Evolutionary conservation across 2,888 invertebrate species (phyloP).

Genomic region (Trisateles emortualis): DNA sequence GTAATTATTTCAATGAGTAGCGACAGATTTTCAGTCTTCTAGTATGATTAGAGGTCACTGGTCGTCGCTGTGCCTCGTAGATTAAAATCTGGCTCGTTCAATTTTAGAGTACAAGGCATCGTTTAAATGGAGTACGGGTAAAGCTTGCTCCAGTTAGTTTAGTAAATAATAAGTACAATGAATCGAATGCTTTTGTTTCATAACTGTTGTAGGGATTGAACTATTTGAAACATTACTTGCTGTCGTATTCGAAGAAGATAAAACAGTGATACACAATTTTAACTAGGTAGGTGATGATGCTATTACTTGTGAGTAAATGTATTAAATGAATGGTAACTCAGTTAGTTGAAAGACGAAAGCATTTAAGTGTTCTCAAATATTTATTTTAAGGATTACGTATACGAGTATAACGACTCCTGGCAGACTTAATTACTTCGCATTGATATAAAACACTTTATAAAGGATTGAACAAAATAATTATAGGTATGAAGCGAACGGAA

Average conservation of each 20-base stretch:
- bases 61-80: conserved; percentile 23
- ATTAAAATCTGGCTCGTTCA: conserved; percentile 60
- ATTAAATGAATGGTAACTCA: too few species aligned
- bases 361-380: too few species aligned
- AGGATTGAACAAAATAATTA: too few species aligned
- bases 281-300: too few species aligned
- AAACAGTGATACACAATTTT: too few species aligned
- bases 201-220: neutral
- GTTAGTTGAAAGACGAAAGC: too few species aligned
- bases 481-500: too few species aligned
- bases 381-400: too few species aligned
- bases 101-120: conserved; percentile 58
- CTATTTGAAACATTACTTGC: conserved; percentile 2
- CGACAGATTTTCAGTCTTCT: conserved; percentile 13
- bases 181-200: neutral
- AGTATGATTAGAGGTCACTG: neutral
- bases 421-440: too few species aligned
- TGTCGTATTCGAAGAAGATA: neutral
- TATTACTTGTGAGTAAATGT: too few species aligned
- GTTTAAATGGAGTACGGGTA: conserved; percentile 48
- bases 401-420: too few species aligned
- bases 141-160: conserved; percentile 12
- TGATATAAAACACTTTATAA: too few species aligned
- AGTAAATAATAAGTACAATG: conserved; percentile 8
- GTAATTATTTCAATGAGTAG: conserved; percentile 8